Evolutionary conservation across 2,113 vertebrate species (phyloP), one percentile per base, ranked within the genome.

Genomic region (Periophthalmodon schlosseri): DNA sequence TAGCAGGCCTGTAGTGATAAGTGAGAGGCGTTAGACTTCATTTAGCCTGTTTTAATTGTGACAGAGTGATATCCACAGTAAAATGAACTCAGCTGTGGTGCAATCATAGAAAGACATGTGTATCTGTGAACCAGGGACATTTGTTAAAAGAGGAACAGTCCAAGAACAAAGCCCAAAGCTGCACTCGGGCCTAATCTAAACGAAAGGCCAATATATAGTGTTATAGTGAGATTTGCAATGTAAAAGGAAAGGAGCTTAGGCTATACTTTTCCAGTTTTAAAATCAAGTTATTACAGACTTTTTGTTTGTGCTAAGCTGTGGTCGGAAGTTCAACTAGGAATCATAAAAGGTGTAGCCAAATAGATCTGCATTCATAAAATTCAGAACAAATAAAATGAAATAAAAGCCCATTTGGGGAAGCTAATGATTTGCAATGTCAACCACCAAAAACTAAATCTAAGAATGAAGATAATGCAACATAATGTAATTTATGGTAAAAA

Each of bases 21-120:
- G 81, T 84, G 58, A 11, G 1, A 28, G 73, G 69, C 69, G 56
- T 85, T 79, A 78, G 11, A 74, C 86, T 91, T 79, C 77, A 85
- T 87, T 86, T 84, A 28, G 57, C 72, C 80, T 57, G 74, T 88
- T 86, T 83, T 78, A 82, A 89, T 89, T 84, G 83, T 87, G 83
- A 63, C 46, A 2, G 50, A 5, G 12, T 34, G 73, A 89, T 86
- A 89, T 85, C 79, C 79, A 77, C 58, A 56, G 57, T 75, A 82
- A 82, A 84, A 82, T 84, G 63, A 86, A 89, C 77, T 77, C 76
- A 85, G 76, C 74, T 85, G 86, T 85, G 87, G 63, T 79, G 79
- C 54, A 84, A 81, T 74, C 84, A 83, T 67, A 70, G 76, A 49
- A 47, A 73, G 57, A 57, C 70, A 79, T 79, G 64, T 84, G 81